Evolutionary conservation across 2,113 vertebrate genomes (phyloP), one percentile per base, ranked within the genome.

Genomic region (Atrichornis clamosus): DNA sequence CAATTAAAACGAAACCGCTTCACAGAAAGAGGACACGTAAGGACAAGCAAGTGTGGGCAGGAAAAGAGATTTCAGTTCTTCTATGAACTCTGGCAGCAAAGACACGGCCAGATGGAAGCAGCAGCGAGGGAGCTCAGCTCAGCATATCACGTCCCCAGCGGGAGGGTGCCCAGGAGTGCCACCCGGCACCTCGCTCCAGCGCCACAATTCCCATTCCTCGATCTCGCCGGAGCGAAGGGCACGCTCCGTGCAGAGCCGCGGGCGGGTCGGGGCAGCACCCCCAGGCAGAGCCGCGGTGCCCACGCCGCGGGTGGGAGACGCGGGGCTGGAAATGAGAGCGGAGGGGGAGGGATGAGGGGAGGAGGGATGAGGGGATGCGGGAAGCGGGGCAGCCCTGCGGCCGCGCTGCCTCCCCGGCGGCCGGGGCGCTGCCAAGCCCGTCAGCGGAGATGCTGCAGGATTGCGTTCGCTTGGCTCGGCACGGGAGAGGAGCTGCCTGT

Each of bases 1-100:
- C 21, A 41, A 60, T 53, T 86, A 39, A 88, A 64, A 18, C 0
- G 7, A 67, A 58, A 73, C 68, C 0, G 1, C 68, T 87, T 70
- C 23, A 11, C 56, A 7, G 22, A 49, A 79, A 56, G 72, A 86
- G 93, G 89, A 85, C 77, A 4, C 15, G 0, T 82, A 65, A 95
- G 93, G 87, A 94, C 91, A 95, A 94, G 80, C 56, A 9, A 89
- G 30, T 3, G 67, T 9, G 24, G 7, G 70, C 78, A 91, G 70
- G 89, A 56, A 75, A 85, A 84, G 2, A 41, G 86, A 69, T 62
- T 49, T 55, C 0, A 1, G 87, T 62, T 44, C 53, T 96, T 95
- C 95, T 62, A 89, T 78, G 91, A 96, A 94, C 92, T 58, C 93
- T 93, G 96, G 93, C 94, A 95, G 94, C 93, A 79, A 14, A 89